Evolutionary conservation across 2,888 invertebrate genomes (phyloP), one percentile per base, ranked within the genome.

Genomic region (Ormyrus labotus): DNA sequence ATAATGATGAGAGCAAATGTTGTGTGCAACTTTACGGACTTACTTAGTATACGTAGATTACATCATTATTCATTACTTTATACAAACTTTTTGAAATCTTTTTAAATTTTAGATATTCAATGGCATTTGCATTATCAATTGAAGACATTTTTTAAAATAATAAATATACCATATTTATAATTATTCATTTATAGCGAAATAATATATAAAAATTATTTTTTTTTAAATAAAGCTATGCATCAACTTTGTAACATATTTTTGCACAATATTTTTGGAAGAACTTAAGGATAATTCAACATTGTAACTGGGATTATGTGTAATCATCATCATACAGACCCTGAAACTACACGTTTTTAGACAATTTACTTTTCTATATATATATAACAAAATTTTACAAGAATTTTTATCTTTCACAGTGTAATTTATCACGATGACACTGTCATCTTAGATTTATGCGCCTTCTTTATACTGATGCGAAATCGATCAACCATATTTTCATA

Each of bases 271-370:
- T 65, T n/a, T 71, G 19, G 47, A 48, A 58, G 50, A 57, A 71
- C 47, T 67, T 53, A 45, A n/a, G 34, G 6, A n/a, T 53, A 63
- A 47, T 47, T 72, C 47, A 63, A 72, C 13, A 9, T 47, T 63
- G 51, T 8, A 74, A 13, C 58, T 48, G 13, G 6, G 53, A 78
- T 61, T 50, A 19, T 68, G 57, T 55, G 55, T 64, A 77, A 60
- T 48, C 6, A 45, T 63, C 45, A 11, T 84, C 84, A 84, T 84
- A 84, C 85, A 85, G 86, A 87, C 85, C 86, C 86, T 86, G 87
- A 84, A 86, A 85, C 86, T 85, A 87, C 84, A 84, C 70, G 10
- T 19, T 70, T 67, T 63, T 65, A 80, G 58, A 60, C 48, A 19
- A 55, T 76, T 81, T 73, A 73, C 53, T 60, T 53, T 63, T 75